These are phyloP conservation scores for Cyprinus carpio DNA, from an alignment of 2,113 vertebrate species.

Conservation along the genomic window DNA sequence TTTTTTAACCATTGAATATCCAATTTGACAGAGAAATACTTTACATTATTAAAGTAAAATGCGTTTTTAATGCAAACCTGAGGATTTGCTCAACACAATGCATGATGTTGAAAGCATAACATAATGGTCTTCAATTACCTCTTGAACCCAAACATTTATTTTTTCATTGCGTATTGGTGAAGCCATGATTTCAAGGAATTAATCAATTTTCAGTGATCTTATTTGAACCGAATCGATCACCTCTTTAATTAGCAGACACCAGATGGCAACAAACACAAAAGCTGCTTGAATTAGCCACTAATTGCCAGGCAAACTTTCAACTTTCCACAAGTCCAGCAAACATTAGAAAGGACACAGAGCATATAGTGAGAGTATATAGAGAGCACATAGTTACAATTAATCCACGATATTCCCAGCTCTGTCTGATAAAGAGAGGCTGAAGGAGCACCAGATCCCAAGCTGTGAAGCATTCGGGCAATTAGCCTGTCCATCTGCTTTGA, in stretches of 20 bases:
- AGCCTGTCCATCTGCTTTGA: constrained; percentile 53
- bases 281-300: background rate
- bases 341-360: constrained; percentile 21
- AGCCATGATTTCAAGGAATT: background rate
- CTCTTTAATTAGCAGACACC: constrained; percentile 1
- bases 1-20: background rate
- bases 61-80: background rate
- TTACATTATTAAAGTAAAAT: background rate
- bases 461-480: constrained; percentile 51
- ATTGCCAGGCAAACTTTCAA: constrained; percentile 12
- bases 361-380: background rate
- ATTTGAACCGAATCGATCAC: background rate
- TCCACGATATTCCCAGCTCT: constrained; percentile 30
- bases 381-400: constrained; percentile 47
- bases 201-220: background rate
- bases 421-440: constrained; percentile 21
- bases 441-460: constrained; percentile 25
- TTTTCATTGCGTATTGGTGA: background rate
- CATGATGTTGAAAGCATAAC: background rate
- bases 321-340: background rate
- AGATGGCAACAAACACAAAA: background rate
- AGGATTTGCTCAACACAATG: background rate
- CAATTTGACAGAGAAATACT: background rate
- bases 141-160: background rate
- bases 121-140: background rate